Conservation (phyloP, 2,888 invertebrate genomes). For the Kuschelorhynchus macadamiae region DNA sequence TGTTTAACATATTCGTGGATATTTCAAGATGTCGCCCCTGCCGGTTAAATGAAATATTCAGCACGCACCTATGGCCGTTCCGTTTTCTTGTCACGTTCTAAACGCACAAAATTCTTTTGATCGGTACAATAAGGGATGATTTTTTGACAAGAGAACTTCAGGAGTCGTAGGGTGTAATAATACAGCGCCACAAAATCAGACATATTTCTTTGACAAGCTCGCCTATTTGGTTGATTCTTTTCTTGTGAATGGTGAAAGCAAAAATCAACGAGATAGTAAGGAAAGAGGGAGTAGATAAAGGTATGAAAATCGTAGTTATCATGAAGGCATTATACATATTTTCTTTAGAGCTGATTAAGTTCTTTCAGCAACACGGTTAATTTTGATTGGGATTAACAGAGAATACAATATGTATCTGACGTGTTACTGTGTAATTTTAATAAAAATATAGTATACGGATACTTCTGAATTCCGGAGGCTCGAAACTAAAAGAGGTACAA, state of each 20-base stretch:
- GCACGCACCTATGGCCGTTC: slow-evolving; percentile 29
- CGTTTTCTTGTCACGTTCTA: slow-evolving; percentile 36
- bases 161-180: slow-evolving; percentile 8
- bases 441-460: too few relatives aligned
- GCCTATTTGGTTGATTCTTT: slow-evolving; percentile 15
- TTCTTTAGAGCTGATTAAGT: too few relatives aligned
- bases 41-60: slow-evolving; percentile 24
- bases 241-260: neutral
- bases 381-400: too few relatives aligned
- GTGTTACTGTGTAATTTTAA: too few relatives aligned
- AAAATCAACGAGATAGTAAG: neutral
- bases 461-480: too few relatives aligned
- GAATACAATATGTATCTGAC: too few relatives aligned
- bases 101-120: slow-evolving; percentile 46
- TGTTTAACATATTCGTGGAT: neutral
- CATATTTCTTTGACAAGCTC: slow-evolving; percentile 26
- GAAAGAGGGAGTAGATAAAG: neutral
- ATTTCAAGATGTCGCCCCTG: neutral
- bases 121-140: slow-evolving; percentile 45
- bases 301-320: neutral
- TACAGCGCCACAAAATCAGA: slow-evolving; percentile 20
- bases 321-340: too few relatives aligned
- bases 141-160: slow-evolving; percentile 39
- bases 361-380: too few relatives aligned
- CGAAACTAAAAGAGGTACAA: too few relatives aligned